Percentiles rank a stretch among this genome's conserved stretches.
phyloP scores from a whole-genome alignment of 2,888 invertebrate genomes.

The Phasia obesa region DNA sequence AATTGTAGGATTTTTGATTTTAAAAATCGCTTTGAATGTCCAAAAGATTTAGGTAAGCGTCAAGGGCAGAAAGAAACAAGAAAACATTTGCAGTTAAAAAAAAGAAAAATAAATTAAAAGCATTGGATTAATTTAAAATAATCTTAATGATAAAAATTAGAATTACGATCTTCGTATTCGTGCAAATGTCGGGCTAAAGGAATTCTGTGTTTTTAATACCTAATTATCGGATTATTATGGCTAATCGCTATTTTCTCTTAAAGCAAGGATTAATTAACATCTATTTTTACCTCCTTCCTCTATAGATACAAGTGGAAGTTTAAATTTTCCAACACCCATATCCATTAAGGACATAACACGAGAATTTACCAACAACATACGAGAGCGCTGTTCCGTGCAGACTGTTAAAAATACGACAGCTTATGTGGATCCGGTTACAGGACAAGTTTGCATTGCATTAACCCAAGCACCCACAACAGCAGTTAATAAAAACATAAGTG shows the following conservation, averaged over 20 bases:
- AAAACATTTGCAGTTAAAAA: too few species aligned
- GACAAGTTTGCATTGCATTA: slow-evolving; percentile 80
- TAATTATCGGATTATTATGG: too few species aligned
- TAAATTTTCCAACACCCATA: slow-evolving; percentile 86
- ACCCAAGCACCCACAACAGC: slow-evolving; percentile 64
- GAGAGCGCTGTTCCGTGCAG: slow-evolving; percentile 83
- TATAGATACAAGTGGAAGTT: slow-evolving; percentile 85
- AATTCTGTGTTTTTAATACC: too few species aligned
- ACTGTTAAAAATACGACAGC: slow-evolving; percentile 77
- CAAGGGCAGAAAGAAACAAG: too few species aligned
- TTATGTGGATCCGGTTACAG: slow-evolving; percentile 76
- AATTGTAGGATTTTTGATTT: too few species aligned
- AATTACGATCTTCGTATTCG: too few species aligned
- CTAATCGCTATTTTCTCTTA: too few species aligned
- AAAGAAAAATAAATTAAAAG: too few species aligned
- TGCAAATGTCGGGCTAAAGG: too few species aligned
- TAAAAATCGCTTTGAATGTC: neutral
- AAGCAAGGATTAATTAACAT: neutral
- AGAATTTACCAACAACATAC: slow-evolving; percentile 85
- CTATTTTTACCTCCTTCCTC: slow-evolving; percentile 6
- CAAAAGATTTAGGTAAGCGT: too few species aligned
- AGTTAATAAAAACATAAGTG: slow-evolving; percentile 69
- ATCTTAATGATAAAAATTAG: too few species aligned
- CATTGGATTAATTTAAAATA: too few species aligned
- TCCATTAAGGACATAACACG: slow-evolving; percentile 84